These are phyloP conservation scores for Strix uralensis DNA, from an alignment of 2,113 vertebrate species.

Conservation along the genomic window DNA sequence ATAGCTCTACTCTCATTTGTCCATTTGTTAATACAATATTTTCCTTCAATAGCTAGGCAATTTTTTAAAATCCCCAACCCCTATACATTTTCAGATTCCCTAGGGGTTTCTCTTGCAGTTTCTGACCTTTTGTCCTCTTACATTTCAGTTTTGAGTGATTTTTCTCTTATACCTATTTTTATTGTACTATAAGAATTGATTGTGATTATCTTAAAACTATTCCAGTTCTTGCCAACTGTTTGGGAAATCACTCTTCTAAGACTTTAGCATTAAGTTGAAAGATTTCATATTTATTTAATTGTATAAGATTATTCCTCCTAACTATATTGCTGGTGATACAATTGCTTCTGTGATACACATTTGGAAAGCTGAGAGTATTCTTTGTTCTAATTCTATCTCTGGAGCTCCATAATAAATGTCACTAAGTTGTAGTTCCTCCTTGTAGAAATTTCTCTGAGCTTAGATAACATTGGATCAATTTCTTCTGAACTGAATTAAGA, in stretches of 20 bases:
- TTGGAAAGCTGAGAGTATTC: neutral
- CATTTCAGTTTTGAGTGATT: constrained; percentile 42
- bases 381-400: neutral
- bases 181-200: constrained; percentile 54
- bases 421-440: neutral
- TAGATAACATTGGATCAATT: neutral
- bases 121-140: constrained; percentile 52
- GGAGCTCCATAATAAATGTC: constrained; percentile 2
- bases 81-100: constrained; percentile 55
- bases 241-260: neutral
- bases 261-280: constrained; percentile 41
- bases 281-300: constrained; percentile 47
- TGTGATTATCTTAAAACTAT: constrained; percentile 57
- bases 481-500: neutral
- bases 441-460: constrained; percentile 16
- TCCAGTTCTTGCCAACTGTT: constrained; percentile 22
- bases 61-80: constrained; percentile 55
- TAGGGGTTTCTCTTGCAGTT: constrained; percentile 52
- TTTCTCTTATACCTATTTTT: constrained; percentile 54
- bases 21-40: constrained; percentile 62
- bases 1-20: constrained; percentile 59
- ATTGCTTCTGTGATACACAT: neutral
- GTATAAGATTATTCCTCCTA: neutral
- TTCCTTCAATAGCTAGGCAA: constrained; percentile 58
- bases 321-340: neutral